These are phyloP conservation scores for Falco novaeseelandiae DNA, from an alignment of 2,797 vertebrate genomes.

Conservation along the genomic window DNA sequence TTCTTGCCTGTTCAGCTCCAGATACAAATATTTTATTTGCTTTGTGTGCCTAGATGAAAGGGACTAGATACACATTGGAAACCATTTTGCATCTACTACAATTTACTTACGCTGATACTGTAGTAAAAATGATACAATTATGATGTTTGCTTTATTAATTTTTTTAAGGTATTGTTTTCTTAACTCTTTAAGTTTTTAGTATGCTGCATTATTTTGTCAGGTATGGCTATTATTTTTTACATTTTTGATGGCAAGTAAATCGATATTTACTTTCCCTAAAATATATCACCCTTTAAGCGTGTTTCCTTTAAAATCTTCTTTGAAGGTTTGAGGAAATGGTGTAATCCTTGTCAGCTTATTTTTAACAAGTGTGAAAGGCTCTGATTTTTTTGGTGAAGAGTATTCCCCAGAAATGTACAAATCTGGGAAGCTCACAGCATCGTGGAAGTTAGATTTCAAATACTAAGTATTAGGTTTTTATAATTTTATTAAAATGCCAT, in stretches of 20 bases:
- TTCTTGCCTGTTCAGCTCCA: neutral
- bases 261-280: neutral
- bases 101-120: neutral
- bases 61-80: neutral
- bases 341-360: neutral
- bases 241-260: neutral
- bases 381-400: neutral
- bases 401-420: neutral
- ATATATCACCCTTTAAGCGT: neutral
- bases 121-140: neutral
- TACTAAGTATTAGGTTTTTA: neutral
- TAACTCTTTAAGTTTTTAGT: neutral
- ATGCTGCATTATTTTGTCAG: neutral
- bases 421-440: neutral
- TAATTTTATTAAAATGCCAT: neutral
- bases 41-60: neutral
- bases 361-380: neutral
- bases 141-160: neutral
- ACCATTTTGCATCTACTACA: neutral
- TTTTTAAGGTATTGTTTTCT: neutral
- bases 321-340: neutral
- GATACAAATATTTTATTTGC: neutral
- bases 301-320: neutral
- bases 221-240: rapidly evolving
- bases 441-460: neutral